A percentile compares a stretch with the other conserved stretches of the same genome.
These are phyloP conservation scores for Dicerorhinus sumatrensis DNA, from an alignment of 2,113 vertebrate species.

Conservation along the genomic window DNA sequence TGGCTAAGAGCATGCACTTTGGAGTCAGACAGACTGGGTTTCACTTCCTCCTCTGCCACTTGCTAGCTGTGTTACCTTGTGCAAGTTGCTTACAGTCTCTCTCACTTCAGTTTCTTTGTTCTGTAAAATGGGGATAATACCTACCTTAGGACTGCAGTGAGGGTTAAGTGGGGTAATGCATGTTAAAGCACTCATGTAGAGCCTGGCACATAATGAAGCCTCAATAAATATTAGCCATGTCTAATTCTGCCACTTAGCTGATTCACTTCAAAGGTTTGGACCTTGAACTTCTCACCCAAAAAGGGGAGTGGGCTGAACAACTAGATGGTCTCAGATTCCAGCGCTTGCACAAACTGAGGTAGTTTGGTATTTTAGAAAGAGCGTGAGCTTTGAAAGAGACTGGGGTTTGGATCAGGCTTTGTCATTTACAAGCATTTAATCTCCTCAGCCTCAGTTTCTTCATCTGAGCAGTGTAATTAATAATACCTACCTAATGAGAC, in stretches of 20 bases:
- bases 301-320: background rate
- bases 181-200: background rate
- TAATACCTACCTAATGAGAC: background rate
- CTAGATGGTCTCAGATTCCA: background rate
- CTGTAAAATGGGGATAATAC: background rate
- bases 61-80: background rate
- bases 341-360: background rate
- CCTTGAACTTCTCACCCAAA: background rate
- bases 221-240: background rate
- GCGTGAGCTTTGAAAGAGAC: background rate
- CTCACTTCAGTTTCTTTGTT: background rate
- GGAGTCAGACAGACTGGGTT: background rate
- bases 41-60: background rate
- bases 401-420: background rate
- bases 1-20: background rate
- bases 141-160: background rate
- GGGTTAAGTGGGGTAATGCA: background rate
- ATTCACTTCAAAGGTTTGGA: constrained; percentile 26
- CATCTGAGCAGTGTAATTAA: background rate
- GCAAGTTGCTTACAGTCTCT: background rate
- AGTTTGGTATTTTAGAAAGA: background rate
- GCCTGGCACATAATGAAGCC: background rate
- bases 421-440: background rate
- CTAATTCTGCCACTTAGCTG: background rate
- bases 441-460: background rate